Evolutionary conservation across 2,797 vertebrate species (phyloP).

Genomic region (Anomalospiza imberbis): DNA sequence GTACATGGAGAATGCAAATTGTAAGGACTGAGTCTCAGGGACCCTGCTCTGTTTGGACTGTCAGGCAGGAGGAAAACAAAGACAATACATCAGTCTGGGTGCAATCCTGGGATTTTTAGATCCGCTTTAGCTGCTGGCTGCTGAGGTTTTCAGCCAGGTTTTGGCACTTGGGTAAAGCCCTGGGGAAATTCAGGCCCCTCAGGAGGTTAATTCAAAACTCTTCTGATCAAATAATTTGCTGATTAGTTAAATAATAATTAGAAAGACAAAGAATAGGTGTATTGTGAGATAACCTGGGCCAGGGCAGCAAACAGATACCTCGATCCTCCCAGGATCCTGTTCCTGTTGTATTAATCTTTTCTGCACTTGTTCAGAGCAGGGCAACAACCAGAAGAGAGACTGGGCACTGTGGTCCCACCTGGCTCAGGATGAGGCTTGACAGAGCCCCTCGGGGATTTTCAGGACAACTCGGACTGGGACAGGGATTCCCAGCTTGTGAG

Average conservation of each 20-base stretch:
- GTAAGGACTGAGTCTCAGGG: background rate
- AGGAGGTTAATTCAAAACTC: background rate
- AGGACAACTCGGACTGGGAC: background rate
- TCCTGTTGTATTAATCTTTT: background rate
- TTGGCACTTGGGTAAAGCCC: background rate
- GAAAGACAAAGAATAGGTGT: background rate
- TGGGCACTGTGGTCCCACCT: too few relatives aligned
- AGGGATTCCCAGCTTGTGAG: background rate
- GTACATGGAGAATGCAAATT: slow-evolving; percentile 48
- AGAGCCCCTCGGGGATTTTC: background rate
- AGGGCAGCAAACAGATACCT: background rate
- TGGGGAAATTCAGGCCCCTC: background rate
- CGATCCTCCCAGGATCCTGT: accelerated
- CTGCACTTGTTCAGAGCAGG: background rate
- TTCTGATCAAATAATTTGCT: background rate
- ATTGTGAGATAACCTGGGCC: background rate
- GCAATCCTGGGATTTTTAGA: background rate
- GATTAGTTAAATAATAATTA: background rate
- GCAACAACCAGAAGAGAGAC: background rate
- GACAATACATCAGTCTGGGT: background rate
- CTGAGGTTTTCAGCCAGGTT: background rate
- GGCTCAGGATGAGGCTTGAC: background rate
- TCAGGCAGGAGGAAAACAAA: background rate
- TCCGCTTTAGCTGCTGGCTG: background rate
- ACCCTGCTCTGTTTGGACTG: background rate